Evolutionary conservation across 2,888 invertebrate species (phyloP), one percentile per base, ranked within the genome.

Genomic region (Andrena praecox): DNA sequence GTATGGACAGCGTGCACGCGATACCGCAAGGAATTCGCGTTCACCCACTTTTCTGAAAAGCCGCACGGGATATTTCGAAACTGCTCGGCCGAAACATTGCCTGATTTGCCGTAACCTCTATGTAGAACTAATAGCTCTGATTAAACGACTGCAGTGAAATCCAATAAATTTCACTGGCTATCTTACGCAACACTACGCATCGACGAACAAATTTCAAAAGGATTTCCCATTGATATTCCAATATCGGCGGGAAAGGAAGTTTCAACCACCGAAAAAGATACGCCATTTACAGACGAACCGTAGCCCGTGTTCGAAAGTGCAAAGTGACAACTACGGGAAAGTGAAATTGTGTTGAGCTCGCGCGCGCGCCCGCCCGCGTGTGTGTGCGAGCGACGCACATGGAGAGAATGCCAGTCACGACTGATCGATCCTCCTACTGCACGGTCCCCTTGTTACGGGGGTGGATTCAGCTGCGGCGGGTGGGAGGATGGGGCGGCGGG

Each of bases 391-490:
- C 71, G 66, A 79, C 82, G 71, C 86, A 80, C 81, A 85, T 68
- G 81, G 59, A 74, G 68, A 72, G 84, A 78, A 80, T 83, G 73
- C 80, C 88, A 86, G 87, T 86, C 85, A 89, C 80, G 88, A 87
- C 88, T 92, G 91, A 92, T 92, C 91, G 90, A 92, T 92, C 90
- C 88, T 81, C 82, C 86, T 82, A 77, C 79, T 82, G 84, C 79
- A 82, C 86, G 79, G 87, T 83, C 82, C 85, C 86, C 85, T 87
- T 83, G 85, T 75, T 84, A 82, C 80, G 84, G 79, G 78, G 86
- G 79, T 80, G 81, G 87, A 75, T 80, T 71, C 75, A 84, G 56
- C 63, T 62, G 54, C 50, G 77, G 67, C 33, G 52, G 75, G 48
- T 56, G 54, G 63, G 67, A 42, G 72, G 67, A 59, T 71, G 10